Evolutionary conservation across 2,113 vertebrate species (phyloP).

Genomic region (Girardinichthys multiradiatus): DNA sequence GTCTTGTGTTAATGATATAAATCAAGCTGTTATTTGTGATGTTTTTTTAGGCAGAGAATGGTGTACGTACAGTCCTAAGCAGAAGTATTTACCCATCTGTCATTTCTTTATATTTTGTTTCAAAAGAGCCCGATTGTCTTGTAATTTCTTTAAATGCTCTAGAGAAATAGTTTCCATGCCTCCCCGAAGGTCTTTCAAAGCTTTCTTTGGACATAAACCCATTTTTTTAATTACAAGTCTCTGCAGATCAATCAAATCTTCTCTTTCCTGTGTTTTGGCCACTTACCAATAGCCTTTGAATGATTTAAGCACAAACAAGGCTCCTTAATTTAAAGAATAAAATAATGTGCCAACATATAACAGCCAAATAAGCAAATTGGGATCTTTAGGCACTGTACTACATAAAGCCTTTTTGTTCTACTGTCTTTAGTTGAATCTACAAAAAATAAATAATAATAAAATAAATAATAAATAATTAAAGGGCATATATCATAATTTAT

Average conservation of each 20-base stretch:
- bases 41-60: slow-evolving; percentile 2
- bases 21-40: slow-evolving; percentile 5
- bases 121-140: background rate
- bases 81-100: background rate
- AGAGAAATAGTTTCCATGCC: background rate
- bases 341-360: background rate
- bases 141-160: background rate
- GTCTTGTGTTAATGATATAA: slow-evolving; percentile 19
- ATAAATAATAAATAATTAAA: too few species aligned
- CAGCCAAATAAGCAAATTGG: background rate
- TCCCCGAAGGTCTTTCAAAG: background rate
- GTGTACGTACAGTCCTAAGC: background rate
- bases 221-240: background rate
- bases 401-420: background rate
- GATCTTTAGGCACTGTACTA: background rate
- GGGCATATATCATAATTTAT: background rate
- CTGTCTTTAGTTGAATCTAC: background rate
- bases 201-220: background rate
- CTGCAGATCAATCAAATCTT: background rate
- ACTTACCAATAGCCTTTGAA: background rate
- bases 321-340: background rate
- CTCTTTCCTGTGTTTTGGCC: background rate
- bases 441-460: too few species aligned
- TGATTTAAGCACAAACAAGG: background rate
- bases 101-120: slow-evolving; percentile 1